Evolutionary conservation across 1,140 invertebrate species (phyloP), one percentile per base, ranked within the genome.

Genomic region (Lepidurus arcticus): DNA sequence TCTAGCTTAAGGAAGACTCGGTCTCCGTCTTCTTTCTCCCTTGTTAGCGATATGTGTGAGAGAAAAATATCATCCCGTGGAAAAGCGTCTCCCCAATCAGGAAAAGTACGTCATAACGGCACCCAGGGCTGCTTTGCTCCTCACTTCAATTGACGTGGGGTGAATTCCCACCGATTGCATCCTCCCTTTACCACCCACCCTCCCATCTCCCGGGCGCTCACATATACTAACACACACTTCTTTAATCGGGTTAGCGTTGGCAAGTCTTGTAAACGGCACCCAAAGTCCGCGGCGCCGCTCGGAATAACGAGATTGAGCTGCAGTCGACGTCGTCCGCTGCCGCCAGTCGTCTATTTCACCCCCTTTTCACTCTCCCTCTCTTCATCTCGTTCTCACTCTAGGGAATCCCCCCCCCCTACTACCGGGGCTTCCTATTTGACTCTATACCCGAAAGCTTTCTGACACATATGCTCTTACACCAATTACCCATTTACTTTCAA

Each of bases 401-500:
- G 53, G 21, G 53, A 65, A 13, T 65, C 8, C 16, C 13, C 13
- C 21, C 16, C 16, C 16, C 16, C 7, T 13, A 16, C 16, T n/a
- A 65, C 16, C 8, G 53, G 53, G 53, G 21, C 53, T 65, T 65
- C 53, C 53, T 65, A 65, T 65, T 65, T 65, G 53, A 65, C 53
- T 16, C 53, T 65, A 65, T 65, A 65, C 53, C 53, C 53, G 53
- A 65, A 65, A 65, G 53, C 53, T 65, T 65, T 65, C 53, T 65
- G 53, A 65, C 53, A 65, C 53, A 65, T 65, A 65, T 65, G 53
- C 53, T 65, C 53, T 65, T 65, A 65, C 53, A 65, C 53, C 53
- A 65, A 65, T 65, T 65, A 65, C 53, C 53, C 53, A 65, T 65
- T 65, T 65, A 65, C 53, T 65, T 65, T 65, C 53, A 65, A 65